phyloP scores from a whole-genome alignment of 2,797 vertebrate genomes.

The Hipposideros larvatus region DNA sequence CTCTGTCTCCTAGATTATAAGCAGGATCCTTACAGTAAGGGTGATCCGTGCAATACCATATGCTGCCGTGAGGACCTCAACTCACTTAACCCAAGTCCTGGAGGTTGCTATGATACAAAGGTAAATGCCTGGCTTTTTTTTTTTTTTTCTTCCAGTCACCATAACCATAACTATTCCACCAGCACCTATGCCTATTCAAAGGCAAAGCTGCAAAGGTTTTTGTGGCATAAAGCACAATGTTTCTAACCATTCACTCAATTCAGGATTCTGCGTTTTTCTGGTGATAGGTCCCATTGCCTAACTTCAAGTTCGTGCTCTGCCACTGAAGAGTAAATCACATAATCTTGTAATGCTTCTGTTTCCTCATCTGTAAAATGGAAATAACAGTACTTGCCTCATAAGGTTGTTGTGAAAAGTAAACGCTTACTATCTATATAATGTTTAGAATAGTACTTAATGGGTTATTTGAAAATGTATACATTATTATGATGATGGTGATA shows the following conservation, averaged over 20 bases:
- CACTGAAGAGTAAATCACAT: not conserved
- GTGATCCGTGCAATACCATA: conserved; percentile 94
- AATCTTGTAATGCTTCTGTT: not conserved
- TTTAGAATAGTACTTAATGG: not conserved
- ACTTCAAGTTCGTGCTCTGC: not conserved
- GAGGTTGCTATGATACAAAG: conserved; percentile 96
- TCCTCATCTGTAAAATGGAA: not conserved
- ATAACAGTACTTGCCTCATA: conserved; percentile 8
- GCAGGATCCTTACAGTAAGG: conserved; percentile 92
- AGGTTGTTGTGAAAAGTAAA: not conserved
- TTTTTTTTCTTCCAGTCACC: too few relatives aligned
- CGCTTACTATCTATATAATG: not conserved
- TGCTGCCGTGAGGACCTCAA: conserved; percentile 94
- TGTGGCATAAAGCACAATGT: not conserved
- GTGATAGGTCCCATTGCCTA: not conserved
- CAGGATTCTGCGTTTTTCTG: not conserved
- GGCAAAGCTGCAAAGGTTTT: not conserved
- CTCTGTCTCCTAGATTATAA: conserved; percentile 90
- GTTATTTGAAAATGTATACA: not conserved
- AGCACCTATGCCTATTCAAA: not conserved
- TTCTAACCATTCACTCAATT: not conserved
- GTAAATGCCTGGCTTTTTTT: conserved; percentile 82
- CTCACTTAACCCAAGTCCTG: conserved; percentile 88
- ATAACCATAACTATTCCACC: not conserved
- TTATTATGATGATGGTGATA: too few relatives aligned